Conservation (phyloP, 2,113 vertebrate genomes). For the Eulemur macaco region DNA sequence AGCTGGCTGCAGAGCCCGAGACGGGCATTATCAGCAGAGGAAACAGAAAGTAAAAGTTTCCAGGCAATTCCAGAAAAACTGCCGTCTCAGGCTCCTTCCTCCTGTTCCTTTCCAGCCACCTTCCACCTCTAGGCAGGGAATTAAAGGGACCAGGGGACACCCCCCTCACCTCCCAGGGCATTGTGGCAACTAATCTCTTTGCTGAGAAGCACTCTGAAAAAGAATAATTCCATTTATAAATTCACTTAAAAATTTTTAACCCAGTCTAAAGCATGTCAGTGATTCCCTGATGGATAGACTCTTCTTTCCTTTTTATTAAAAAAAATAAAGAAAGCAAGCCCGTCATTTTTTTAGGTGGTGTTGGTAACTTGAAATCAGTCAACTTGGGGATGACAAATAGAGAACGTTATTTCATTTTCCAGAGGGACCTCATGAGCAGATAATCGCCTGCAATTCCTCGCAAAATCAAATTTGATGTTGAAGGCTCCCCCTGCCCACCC, state of each 20-base stretch:
- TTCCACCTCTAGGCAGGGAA: constrained; percentile 46
- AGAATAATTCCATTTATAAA: constrained; percentile 59
- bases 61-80: constrained; percentile 83
- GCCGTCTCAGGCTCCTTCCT: constrained; percentile 8
- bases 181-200: constrained; percentile 49
- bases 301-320: constrained; percentile 4
- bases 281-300: not conserved
- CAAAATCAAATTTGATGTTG: constrained; percentile 63
- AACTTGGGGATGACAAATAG: constrained; percentile 53
- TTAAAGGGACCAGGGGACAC: constrained; percentile 35
- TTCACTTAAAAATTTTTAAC: constrained; percentile 15
- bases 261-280: not conserved
- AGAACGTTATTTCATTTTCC: constrained; percentile 61
- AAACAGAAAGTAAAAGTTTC: constrained; percentile 87
- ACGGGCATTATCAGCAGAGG: constrained; percentile 83
- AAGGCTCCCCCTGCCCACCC: not conserved
- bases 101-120: not conserved
- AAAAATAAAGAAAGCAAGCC: not conserved
- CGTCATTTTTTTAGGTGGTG: not conserved
- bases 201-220: constrained; percentile 55
- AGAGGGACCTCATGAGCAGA: constrained; percentile 64
- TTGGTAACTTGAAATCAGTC: constrained; percentile 41
- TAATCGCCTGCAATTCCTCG: constrained; percentile 66
- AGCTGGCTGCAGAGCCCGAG: constrained; percentile 83
- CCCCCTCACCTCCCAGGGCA: not conserved